Evolutionary conservation across 2,797 vertebrate genomes (phyloP).

Genomic region (Acridotheres tristis): DNA sequence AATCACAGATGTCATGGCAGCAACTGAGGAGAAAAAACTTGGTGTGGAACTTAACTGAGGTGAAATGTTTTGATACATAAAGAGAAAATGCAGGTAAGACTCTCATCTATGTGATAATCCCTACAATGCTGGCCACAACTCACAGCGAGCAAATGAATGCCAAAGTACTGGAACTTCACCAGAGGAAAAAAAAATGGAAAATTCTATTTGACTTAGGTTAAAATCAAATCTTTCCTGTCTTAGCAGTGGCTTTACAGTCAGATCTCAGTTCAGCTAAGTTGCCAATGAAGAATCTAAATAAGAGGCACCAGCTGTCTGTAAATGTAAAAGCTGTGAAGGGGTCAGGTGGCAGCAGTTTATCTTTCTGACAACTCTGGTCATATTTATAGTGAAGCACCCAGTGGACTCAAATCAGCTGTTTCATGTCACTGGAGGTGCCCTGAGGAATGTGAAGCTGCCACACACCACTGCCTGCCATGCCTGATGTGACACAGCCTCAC

Average conservation of each 20-base stretch:
- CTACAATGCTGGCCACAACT: not conserved
- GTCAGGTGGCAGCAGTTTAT: not conserved
- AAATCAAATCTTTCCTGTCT: not conserved
- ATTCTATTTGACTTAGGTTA: not conserved
- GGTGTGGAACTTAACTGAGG: not conserved
- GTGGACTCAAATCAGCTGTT: not conserved
- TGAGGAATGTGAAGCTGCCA: not conserved
- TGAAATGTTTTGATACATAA: not conserved
- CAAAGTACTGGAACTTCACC: not conserved
- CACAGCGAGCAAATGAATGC: not conserved
- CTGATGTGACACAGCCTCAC: fast-evolving
- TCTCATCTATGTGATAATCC: not conserved
- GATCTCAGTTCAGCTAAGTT: not conserved
- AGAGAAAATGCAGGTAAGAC: not conserved
- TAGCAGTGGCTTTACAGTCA: not conserved
- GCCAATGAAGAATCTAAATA: not conserved
- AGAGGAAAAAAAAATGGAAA: not conserved
- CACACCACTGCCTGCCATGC: not conserved
- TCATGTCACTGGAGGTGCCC: fast-evolving
- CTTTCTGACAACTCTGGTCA: not conserved
- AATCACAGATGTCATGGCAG: not conserved
- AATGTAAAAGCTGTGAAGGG: not conserved
- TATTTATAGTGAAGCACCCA: not conserved
- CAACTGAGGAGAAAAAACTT: not conserved
- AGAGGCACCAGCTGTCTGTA: not conserved